Conservation (phyloP, 2,888 invertebrate genomes). For the Heliconius ismenius region DNA sequence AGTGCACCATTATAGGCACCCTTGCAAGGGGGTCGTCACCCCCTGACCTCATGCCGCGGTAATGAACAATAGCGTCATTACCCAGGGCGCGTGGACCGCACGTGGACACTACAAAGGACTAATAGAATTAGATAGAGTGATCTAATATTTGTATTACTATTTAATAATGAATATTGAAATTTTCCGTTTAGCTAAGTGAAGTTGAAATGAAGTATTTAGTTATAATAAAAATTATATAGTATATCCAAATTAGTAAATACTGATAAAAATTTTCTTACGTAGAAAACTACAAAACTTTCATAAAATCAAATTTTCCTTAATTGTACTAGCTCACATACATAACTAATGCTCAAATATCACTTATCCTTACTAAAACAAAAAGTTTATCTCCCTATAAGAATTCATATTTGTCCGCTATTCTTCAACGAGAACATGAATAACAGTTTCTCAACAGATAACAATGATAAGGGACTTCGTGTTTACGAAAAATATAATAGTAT, state of each 20-base stretch:
- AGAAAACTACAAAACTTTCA: neutral
- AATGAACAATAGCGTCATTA: slow-evolving; percentile 60
- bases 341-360: neutral
- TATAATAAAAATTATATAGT: neutral
- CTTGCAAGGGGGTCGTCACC: slow-evolving; percentile 52
- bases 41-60: slow-evolving; percentile 60
- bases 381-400: neutral
- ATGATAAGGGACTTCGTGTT: slow-evolving; percentile 51
- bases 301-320: neutral
- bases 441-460: slow-evolving; percentile 33
- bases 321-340: neutral
- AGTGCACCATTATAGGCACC: slow-evolving; percentile 52
- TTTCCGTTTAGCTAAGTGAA: neutral
- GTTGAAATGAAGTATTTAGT: neutral
- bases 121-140: slow-evolving; percentile 23
- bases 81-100: slow-evolving; percentile 72
- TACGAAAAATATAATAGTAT: slow-evolving; percentile 66
- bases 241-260: neutral
- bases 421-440: neutral
- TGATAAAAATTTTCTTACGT: no score
- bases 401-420: neutral
- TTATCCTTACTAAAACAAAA: neutral
- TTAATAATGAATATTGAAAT: neutral
- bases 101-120: slow-evolving; percentile 55
- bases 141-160: neutral